phyloP scores from a whole-genome alignment of 2,888 invertebrate genomes.

The Lysandra coridon region DNA sequence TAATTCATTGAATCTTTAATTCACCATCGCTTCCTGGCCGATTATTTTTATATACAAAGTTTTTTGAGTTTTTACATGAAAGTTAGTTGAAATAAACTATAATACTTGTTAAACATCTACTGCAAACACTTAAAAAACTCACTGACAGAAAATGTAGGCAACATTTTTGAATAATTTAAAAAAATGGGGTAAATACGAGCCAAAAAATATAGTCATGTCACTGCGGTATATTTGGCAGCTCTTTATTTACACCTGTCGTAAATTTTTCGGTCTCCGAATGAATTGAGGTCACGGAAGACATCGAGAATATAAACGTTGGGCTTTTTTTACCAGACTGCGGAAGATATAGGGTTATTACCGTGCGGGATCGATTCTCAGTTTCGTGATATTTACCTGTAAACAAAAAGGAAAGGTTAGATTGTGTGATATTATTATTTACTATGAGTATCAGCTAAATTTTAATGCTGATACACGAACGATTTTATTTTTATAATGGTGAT shows the following conservation, averaged over 20 bases:
- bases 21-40: neutral
- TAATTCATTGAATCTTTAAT: neutral
- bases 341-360: slow-evolving; percentile 25
- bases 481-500: too few species aligned
- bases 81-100: neutral
- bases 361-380: neutral
- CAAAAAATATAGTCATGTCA: slow-evolving; percentile 25
- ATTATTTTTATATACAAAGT: neutral
- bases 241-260: slow-evolving; percentile 67
- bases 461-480: too few species aligned
- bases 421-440: neutral
- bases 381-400: slow-evolving; percentile 30
- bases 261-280: slow-evolving; percentile 51
- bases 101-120: neutral
- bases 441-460: neutral
- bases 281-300: slow-evolving; percentile 40
- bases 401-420: slow-evolving; percentile 29
- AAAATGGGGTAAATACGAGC: neutral
- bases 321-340: slow-evolving; percentile 26
- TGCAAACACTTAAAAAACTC: neutral
- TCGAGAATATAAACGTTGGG: slow-evolving; percentile 27
- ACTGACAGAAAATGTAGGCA: neutral
- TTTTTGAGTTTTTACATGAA: neutral
- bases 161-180: neutral
- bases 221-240: slow-evolving; percentile 58